A percentile compares a stretch with the other conserved stretches of the same genome.
phyloP scores from a whole-genome alignment of 2,113 vertebrate species.

The Climacteris rufus region DNA sequence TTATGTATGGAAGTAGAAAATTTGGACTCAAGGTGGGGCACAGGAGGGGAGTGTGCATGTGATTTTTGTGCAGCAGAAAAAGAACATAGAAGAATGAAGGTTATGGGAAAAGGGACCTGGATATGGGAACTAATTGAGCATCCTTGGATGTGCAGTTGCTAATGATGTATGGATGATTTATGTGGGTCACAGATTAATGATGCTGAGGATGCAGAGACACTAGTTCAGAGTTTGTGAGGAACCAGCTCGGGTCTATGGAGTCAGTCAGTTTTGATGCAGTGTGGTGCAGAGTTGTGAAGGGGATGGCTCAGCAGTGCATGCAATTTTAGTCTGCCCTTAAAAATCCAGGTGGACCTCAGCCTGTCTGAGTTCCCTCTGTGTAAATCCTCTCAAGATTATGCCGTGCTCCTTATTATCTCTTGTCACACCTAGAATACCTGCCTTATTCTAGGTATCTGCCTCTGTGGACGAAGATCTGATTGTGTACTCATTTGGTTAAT shows the following conservation, averaged over 20 bases:
- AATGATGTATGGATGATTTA: neutral
- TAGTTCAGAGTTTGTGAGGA: neutral
- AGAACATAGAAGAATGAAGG: neutral
- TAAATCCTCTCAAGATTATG: neutral
- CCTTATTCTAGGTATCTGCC: neutral
- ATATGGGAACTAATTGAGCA: neutral
- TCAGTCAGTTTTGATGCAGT: neutral
- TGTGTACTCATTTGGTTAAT: neutral
- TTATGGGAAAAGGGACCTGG: neutral
- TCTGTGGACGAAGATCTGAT: neutral
- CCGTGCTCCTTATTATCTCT: neutral
- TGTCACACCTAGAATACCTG: neutral
- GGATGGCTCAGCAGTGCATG: neutral
- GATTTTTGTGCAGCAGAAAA: neutral
- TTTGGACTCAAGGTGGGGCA: accelerated
- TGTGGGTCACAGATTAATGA: neutral
- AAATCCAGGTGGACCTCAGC: neutral
- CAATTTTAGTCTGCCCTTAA: neutral
- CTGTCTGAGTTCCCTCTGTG: neutral
- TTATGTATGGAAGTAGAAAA: neutral
- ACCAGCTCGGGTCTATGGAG: neutral
- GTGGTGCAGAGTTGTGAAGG: neutral
- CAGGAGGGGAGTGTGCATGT: too few species aligned
- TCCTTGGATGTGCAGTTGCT: neutral
- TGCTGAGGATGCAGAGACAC: neutral